Base-by-base conservation (phyloP, 2,797 vertebrate species). In the Oreochromis mossambicus region DNA sequence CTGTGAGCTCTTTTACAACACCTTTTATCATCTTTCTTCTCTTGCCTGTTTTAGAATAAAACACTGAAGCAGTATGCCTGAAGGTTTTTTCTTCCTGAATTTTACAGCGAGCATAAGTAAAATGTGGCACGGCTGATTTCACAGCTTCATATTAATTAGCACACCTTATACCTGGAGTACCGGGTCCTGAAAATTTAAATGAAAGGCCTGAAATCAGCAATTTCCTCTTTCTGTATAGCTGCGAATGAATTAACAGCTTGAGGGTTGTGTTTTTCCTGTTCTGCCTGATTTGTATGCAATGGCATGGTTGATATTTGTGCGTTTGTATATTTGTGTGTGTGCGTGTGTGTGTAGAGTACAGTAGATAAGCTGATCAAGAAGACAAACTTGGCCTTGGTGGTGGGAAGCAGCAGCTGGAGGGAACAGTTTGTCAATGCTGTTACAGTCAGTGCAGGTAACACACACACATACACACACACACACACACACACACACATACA, bases 311-410 rank as follows among this genome's bases (percentile, higher is more conserved):
- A 36, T 55, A 41, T 85, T 13, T 89, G 77, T 83, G 5, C 81
- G 79, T 86, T 17, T 90, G 81, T 24, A 17, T 86, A 75, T 81
- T 70, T 83, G 66, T 55, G n/a, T 86, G 51, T 82, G 73, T 88
- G 84, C 76, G 66, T 79, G 76, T 78, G 52, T 77, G 73, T 89
- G 24, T 81, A 97, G 97, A 97, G 51, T 85, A 97, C 97, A 0
- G 97, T 97, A 79, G 97, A 97, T 96, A 97, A 97, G 93, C 84
- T 97, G 92, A 97, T 97, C 88, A 97, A 97, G 95, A 97, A 97
- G 93, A 97, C 97, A 15, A 97, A 97, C 94, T 91, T 97, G 92
- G 97, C 97, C 6, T 92, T 97, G 86, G 97, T 97, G 68, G 97
- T 97, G 51, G 97, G 97, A 56, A 97, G 97, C 95, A 97, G 97